These are phyloP conservation scores for Phaethon lepturus DNA, from an alignment of 2,113 vertebrate genomes.

Conservation along the genomic window DNA sequence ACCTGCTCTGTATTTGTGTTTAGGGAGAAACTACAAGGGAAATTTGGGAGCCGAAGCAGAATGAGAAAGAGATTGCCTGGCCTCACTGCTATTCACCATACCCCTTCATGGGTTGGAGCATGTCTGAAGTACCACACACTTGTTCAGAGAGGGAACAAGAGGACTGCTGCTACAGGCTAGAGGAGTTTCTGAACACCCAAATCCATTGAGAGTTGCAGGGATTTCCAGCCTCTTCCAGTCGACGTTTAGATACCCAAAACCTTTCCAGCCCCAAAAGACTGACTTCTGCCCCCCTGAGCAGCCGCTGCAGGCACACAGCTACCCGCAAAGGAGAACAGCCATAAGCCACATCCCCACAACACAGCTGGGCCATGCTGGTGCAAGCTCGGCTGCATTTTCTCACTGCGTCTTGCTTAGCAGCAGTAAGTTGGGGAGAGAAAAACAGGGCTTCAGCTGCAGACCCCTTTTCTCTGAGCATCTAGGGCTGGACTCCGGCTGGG, in stretches of 20 bases:
- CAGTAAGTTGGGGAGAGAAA: neutral
- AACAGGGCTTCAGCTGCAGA: neutral
- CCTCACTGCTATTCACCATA: neutral
- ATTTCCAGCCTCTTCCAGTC: neutral
- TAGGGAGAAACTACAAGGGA: neutral
- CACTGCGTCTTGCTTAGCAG: neutral
- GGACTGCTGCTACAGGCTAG: neutral
- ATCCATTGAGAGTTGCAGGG: neutral
- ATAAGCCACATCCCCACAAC: accelerated
- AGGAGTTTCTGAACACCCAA: neutral
- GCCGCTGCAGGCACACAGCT: neutral
- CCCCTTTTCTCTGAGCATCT: neutral
- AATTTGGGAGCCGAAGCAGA: neutral
- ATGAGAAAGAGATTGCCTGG: neutral
- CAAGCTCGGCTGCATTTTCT: neutral
- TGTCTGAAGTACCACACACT: neutral
- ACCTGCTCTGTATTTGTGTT: neutral
- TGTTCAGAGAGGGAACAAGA: neutral
- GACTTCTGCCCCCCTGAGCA: neutral
- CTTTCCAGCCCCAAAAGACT: neutral
- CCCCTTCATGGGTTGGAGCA: neutral
- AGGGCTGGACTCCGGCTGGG: neutral
- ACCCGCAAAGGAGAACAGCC: neutral
- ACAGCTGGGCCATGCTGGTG: neutral
- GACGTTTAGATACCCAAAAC: neutral